Base-by-base conservation (phyloP, 2,888 invertebrate species). In the Habroteleia sp. region DNA sequence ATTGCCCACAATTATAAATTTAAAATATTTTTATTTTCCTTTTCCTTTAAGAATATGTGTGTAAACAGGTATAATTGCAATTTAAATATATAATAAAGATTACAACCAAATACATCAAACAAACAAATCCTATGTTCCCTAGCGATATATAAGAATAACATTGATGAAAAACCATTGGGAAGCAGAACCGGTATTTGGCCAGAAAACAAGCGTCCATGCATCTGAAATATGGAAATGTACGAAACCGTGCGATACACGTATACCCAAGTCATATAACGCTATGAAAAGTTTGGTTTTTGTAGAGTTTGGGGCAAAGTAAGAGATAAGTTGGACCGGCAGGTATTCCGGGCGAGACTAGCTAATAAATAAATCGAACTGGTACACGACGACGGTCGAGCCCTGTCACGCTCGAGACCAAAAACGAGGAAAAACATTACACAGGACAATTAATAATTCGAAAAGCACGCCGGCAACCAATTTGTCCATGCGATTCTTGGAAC, bases 361-460 rank as follows among this genome's bases (percentile, higher is more conserved):
- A 83, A 85, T 86, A 86, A 86, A 85, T 83, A 84, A 83, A 83
- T 82, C 82, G 81, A 72, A 65, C 74, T 75, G 74, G 74, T 73
- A 60, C 74, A 77, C 56, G 74, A 71, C 68, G 68, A 65, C 62
- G 58, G 17, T 54, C 29, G 41, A 17, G 8, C 56, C 60, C 66
- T 76, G 76, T 77, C 79, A 50, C 78, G 73, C 65, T 79, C 66
- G 37, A 8, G 10, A 20, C 23, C 76, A 76, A 37, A 33, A 31
- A 27, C 39, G 27, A 44, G 48, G 52, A 62, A 77, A 72, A 65
- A 72, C 56, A 25, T 29, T 44, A 17, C 62, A 48, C 75, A 46
- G 74, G 81, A 83, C 84, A 85, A 87, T 87, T 87, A 87, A 87
- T 41, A 41, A 41, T 86, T 86, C 83, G 85, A 82, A 78, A 79